Conservation (phyloP, 2,888 invertebrate genomes). For the Coelinius sp. region DNA sequence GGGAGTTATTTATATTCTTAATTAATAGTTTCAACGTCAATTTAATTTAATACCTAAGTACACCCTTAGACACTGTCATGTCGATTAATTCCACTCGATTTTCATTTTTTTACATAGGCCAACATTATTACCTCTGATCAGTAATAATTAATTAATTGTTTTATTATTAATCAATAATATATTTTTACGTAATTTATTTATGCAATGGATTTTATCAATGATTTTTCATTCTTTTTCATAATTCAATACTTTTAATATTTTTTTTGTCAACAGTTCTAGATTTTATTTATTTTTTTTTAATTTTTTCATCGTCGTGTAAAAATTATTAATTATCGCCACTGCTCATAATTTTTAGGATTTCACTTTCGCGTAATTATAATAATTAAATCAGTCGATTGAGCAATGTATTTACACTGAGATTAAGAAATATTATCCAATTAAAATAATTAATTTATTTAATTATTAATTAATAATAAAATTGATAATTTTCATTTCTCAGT, state of each 20-base stretch:
- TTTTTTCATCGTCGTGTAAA: conserved; percentile 28
- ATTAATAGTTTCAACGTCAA: not conserved
- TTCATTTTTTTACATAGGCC: not conserved
- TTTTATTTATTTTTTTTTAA: conserved; percentile 15
- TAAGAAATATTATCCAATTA: not conserved
- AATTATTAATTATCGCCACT: conserved; percentile 34
- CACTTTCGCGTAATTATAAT: conserved; percentile 25
- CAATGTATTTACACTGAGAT: conserved; percentile 24
- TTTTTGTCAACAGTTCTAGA: conserved; percentile 21
- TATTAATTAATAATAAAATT: conserved; percentile 18
- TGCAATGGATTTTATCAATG: conserved; percentile 51
- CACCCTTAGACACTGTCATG: conserved; percentile 10
- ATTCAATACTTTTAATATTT: conserved; percentile 7
- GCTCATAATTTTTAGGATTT: conserved; percentile 1
- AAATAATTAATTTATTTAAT: conserved; percentile 29
- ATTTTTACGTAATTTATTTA: conserved; percentile 42
- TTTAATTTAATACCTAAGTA: not conserved
- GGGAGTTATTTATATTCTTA: not conserved
- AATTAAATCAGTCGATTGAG: conserved; percentile 39
- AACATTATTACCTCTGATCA: not conserved
- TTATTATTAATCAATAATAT: conserved; percentile 11
- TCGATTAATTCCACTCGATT: not conserved
- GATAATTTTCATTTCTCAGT: conserved; percentile 29
- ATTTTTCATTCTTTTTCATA: conserved; percentile 40
- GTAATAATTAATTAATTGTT: not conserved